Base-by-base conservation (phyloP, 2,888 invertebrate genomes). In the Mystacides longicornis region DNA sequence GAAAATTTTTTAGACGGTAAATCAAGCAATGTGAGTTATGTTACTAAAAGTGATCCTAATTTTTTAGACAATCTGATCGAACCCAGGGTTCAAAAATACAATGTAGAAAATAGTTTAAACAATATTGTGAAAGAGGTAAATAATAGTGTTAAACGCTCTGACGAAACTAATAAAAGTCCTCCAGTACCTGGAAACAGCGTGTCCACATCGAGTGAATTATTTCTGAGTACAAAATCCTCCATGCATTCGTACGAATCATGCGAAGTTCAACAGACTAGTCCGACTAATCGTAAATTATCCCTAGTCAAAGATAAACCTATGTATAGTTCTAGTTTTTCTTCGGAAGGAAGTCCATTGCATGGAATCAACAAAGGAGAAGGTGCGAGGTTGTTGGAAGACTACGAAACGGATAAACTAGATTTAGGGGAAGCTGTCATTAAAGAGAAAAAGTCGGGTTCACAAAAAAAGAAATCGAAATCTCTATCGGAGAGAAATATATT, bases 1-100 rank as follows among this genome's bases (percentile, higher is more conserved):
- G 80, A 81, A 65, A 79, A 79, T 60, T 70, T 79, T 56, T 79
- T 79, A 2, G 79, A 74, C 62, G 71, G 72, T 54, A 71, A 71
- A 49, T 59, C 51, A 2, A 52, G 74, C 16, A 74, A 75, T 53
- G 66, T 68, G 54, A 60, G 68, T 21, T 70, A 69, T 58, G 67
- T 70, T n/a, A 55, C 57, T 7, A 63, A 55, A 54, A 63, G 59
- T 46, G 58, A 65, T n/a, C 62, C 63, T 22, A 68, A 67, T 51
- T 71, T 71, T 63, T 63, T 72, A 19, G 72, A 70, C 0, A 54
- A 23, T n/a, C 16, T 23, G 3, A 22, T 43, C 7, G 31, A 43
- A 45, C 19, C 43, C 3, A 49, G 23, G 37, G 45, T 16, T 4
- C 33, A 50, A 21, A 3, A 21, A 21, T 49, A 42, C 23, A 54